Conservation (phyloP, 2,888 invertebrate species). For the Cantharis nigra region DNA sequence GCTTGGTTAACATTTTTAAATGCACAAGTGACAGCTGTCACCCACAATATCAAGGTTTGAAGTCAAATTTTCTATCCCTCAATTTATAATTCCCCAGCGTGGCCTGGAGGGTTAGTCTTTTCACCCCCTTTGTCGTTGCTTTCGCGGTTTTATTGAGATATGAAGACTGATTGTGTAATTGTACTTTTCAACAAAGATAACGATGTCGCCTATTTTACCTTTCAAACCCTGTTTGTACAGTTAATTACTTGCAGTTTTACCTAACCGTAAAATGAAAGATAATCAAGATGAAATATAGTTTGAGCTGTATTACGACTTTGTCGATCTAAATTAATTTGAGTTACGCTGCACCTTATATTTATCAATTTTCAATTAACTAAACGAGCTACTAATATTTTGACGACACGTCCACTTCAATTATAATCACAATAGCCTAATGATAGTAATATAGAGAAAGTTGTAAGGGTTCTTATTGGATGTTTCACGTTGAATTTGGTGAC, state of each 20-base stretch:
- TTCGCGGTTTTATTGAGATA: slow-evolving; percentile 47
- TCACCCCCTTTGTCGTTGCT: slow-evolving; percentile 41
- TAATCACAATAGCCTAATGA: slow-evolving; percentile 41
- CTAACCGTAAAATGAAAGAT: neutral
- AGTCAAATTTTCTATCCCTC: slow-evolving; percentile 54
- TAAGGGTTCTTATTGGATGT: slow-evolving; percentile 47
- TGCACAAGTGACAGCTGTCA: slow-evolving; percentile 56
- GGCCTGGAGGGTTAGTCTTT: slow-evolving; percentile 39
- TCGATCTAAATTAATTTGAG: neutral
- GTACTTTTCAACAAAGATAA: slow-evolving; percentile 39
- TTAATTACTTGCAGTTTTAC: neutral
- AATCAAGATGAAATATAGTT: neutral
- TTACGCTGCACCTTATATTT: neutral
- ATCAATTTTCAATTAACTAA: neutral
- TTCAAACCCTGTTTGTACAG: neutral
- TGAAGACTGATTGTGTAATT: slow-evolving; percentile 52
- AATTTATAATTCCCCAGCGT: slow-evolving; percentile 54
- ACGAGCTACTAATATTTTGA: slow-evolving; percentile 16
- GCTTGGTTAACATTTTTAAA: slow-evolving; percentile 53
- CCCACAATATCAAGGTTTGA: slow-evolving; percentile 56
- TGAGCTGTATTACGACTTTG: neutral
- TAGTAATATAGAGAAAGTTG: slow-evolving; percentile 37
- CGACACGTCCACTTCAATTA: slow-evolving; percentile 39
- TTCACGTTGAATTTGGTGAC: slow-evolving; percentile 51
- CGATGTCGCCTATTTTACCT: slow-evolving; percentile 17